Conservation (phyloP, 2,113 vertebrate genomes). For the Scalopus aquaticus region DNA sequence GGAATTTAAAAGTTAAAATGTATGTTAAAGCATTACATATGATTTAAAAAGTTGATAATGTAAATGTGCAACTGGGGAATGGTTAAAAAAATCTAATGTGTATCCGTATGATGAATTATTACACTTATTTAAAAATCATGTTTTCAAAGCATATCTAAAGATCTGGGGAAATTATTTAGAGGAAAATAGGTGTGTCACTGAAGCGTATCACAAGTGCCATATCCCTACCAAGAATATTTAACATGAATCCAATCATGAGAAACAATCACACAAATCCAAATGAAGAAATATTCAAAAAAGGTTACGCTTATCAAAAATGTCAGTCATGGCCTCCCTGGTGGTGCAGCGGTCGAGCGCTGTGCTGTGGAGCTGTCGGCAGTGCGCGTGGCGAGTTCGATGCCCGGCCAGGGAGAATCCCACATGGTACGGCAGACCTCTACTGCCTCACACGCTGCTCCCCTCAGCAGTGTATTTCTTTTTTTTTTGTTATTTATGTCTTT, state of each 20-base stretch:
- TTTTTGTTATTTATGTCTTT: too few species aligned
- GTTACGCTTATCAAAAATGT: background rate
- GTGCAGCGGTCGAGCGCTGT: too few species aligned
- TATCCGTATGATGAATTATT: background rate
- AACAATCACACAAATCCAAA: background rate
- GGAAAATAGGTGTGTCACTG: background rate
- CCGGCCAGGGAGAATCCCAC: too few species aligned
- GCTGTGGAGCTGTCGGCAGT: too few species aligned
- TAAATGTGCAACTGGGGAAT: background rate
- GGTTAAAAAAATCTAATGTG: background rate
- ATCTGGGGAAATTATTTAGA: background rate
- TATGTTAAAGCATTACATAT: background rate
- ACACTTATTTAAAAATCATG: slow-evolving; percentile 10
- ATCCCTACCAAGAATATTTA: background rate
- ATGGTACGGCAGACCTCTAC: too few species aligned
- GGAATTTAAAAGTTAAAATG: background rate
- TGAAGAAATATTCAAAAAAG: background rate
- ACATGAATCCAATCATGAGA: slow-evolving; percentile 1
- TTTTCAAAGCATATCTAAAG: slow-evolving; percentile 27
- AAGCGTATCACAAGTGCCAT: background rate
- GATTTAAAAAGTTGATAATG: background rate
- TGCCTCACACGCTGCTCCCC: too few species aligned
- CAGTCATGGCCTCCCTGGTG: too few species aligned
- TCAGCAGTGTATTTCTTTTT: too few species aligned
- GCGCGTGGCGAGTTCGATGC: too few species aligned